A percentile compares a stretch with the other conserved stretches of the same genome.
These are phyloP conservation scores for Brachymystax lenok DNA, from an alignment of 2,797 vertebrate species.

Conservation along the genomic window DNA sequence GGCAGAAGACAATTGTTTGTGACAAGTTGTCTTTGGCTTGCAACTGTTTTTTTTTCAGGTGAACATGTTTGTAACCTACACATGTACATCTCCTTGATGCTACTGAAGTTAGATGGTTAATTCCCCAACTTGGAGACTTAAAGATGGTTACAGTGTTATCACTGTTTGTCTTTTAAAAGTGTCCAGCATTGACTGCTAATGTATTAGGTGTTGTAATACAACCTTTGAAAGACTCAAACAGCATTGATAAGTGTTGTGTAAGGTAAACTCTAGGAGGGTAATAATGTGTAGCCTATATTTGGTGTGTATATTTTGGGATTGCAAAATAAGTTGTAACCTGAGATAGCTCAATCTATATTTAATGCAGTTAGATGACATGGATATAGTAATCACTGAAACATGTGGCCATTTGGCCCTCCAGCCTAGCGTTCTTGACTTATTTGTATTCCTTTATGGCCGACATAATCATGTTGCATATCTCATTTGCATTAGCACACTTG, in stretches of 20 bases:
- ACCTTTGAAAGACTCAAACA: too few relatives aligned
- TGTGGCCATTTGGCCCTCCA: background rate
- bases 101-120: background rate
- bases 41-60: background rate
- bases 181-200: background rate
- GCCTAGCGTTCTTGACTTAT: background rate
- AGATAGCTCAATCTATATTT: too few relatives aligned
- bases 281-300: too few relatives aligned
- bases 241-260: too few relatives aligned
- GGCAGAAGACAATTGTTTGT: constrained; percentile 4
- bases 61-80: background rate
- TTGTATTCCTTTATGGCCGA: constrained; percentile 4
- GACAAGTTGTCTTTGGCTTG: constrained; percentile 4
- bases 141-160: background rate
- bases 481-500: constrained; percentile 17
- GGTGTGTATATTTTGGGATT: too few relatives aligned
- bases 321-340: too few relatives aligned
- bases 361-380: background rate
- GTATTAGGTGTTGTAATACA: background rate
- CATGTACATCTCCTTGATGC: background rate
- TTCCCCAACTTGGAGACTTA: background rate
- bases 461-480: background rate
- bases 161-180: background rate
- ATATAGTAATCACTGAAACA: background rate
- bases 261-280: too few relatives aligned